A percentile compares a stretch with the other conserved stretches of the same genome.
These are phyloP conservation scores for Morpho helenor DNA, from an alignment of 2,888 invertebrate species.

Conservation along the genomic window DNA sequence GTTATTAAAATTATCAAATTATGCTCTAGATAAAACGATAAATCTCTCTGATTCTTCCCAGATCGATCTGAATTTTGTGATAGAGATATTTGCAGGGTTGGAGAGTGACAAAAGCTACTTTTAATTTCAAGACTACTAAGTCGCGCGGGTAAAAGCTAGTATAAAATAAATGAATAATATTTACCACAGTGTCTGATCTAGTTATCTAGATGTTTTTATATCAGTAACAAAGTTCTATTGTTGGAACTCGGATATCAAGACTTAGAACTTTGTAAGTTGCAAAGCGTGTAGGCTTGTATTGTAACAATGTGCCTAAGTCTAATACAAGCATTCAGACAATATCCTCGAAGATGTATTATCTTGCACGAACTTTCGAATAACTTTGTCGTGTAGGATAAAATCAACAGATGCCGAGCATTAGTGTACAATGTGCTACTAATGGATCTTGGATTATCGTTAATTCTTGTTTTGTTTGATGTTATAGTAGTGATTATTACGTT, in stretches of 20 bases:
- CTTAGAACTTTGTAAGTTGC: neutral
- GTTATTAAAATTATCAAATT: no score
- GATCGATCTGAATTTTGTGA: no score
- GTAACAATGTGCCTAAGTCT: neutral
- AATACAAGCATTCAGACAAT: neutral
- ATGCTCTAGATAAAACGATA: no score
- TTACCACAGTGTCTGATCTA: neutral
- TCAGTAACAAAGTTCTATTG: neutral
- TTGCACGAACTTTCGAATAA: neutral
- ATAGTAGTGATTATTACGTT: no score
- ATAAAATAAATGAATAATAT: no score
- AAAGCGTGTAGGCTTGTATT: neutral
- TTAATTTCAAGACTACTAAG: no score
- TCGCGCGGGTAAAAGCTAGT: no score
- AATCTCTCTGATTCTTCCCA: no score
- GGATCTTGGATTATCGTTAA: constrained; percentile 6
- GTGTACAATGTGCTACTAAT: neutral
- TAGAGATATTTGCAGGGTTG: no score
- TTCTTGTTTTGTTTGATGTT: constrained; percentile 1
- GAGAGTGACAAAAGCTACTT: no score
- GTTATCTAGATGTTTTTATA: neutral
- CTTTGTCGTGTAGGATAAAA: neutral
- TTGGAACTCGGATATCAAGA: neutral
- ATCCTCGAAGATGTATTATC: neutral
- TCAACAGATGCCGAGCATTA: neutral